These are phyloP conservation scores for Hystrix cristata DNA, from an alignment of 2,113 vertebrate genomes.

Conservation along the genomic window DNA sequence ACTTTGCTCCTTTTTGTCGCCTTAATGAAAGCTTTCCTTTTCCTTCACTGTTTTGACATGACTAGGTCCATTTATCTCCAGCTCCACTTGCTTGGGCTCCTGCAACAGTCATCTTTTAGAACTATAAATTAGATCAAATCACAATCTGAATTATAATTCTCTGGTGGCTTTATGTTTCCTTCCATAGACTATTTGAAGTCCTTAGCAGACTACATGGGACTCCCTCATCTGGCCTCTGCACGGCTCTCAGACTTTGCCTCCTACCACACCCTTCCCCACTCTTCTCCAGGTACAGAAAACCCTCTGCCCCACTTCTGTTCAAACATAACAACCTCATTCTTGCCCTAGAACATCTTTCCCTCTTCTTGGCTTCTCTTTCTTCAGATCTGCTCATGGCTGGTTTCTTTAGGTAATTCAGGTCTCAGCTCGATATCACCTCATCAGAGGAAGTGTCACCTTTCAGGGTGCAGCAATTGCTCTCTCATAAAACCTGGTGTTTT, in stretches of 20 bases:
- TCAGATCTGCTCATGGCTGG: not conserved
- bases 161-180: not conserved
- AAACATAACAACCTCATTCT: not conserved
- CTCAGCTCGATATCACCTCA: not conserved
- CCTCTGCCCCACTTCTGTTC: not conserved
- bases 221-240: not conserved
- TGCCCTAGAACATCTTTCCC: not conserved
- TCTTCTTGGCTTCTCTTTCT: not conserved
- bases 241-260: not conserved
- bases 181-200: not conserved
- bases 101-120: not conserved
- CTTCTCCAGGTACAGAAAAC: not conserved
- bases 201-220: not conserved
- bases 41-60: not conserved
- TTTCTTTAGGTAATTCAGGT: not conserved
- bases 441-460: not conserved
- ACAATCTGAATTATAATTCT: not conserved
- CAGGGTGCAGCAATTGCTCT: not conserved
- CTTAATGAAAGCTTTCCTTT: not conserved
- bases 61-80: not conserved
- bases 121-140: not conserved
- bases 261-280: not conserved
- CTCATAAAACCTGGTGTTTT: not conserved
- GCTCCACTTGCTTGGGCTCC: not conserved
- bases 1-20: not conserved